Percentiles rank a stretch among this genome's conserved stretches.
Evolutionary conservation across 2,797 vertebrate genomes (phyloP).

Genomic region (Graptemys geographica): DNA sequence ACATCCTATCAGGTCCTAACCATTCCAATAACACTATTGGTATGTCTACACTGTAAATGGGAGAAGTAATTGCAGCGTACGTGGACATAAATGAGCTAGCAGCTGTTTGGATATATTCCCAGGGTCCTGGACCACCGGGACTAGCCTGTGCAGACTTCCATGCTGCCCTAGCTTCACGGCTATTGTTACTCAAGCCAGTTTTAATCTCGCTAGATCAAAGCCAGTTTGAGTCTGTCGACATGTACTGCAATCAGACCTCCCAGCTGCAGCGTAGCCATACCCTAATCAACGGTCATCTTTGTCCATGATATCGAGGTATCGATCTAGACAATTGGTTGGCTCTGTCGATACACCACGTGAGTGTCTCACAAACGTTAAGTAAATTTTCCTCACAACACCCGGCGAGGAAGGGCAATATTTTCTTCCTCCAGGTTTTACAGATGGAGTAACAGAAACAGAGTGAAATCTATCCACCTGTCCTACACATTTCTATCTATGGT

Average conservation of each 20-base stretch:
- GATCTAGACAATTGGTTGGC: neutral
- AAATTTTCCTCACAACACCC: neutral
- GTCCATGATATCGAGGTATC: neutral
- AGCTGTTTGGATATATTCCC: neutral
- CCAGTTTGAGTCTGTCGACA: neutral
- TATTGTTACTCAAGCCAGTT: neutral
- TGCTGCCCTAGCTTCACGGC: neutral
- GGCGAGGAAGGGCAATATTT: neutral
- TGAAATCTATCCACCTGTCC: neutral
- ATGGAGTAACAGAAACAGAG: neutral
- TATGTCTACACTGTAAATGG: neutral
- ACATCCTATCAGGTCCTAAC: neutral
- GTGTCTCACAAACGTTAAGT: neutral
- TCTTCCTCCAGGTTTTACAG: neutral
- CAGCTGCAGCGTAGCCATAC: neutral
- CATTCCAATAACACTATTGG: neutral
- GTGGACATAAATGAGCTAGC: neutral
- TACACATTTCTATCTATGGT: neutral
- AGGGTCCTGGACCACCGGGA: too few relatives aligned
- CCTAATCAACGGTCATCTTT: neutral
- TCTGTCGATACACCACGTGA: neutral
- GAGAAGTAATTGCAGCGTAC: neutral
- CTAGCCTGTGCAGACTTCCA: neutral
- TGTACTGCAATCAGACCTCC: neutral
- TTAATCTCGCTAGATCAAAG: neutral